Percentiles rank a stretch among this genome's conserved stretches.
phyloP scores from a whole-genome alignment of 2,888 invertebrate species.

The Pterobdella sp. region DNA sequence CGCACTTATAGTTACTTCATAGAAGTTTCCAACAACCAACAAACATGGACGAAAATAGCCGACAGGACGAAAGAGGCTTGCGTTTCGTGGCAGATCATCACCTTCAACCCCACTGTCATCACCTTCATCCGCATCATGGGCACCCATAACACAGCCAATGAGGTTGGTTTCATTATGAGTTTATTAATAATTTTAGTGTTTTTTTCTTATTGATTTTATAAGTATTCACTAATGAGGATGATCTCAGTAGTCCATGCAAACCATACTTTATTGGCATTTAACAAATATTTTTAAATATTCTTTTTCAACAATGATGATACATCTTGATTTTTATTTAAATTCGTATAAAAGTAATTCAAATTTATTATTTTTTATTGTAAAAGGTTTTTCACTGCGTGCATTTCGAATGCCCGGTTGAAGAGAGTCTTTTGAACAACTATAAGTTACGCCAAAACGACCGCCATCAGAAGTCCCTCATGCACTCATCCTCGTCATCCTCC shows the following conservation, averaged over 20 bases:
- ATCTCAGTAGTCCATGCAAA: too few species aligned
- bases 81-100: conserved; percentile 84
- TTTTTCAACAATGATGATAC: too few species aligned
- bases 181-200: too few species aligned
- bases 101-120: conserved; percentile 74
- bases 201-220: too few species aligned
- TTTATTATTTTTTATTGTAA: conserved; percentile 2
- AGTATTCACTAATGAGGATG: too few species aligned
- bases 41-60: conserved; percentile 61
- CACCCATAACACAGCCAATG: conserved; percentile 91
- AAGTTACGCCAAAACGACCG: not conserved
- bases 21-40: conserved; percentile 53
- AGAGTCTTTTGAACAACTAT: conserved; percentile 35
- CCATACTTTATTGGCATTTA: too few species aligned
- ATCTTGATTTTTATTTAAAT: not conserved
- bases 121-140: conserved; percentile 91
- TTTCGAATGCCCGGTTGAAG: conserved; percentile 75
- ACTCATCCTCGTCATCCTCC: not conserved
- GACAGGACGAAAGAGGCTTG: conserved; percentile 75
- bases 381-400: conserved; percentile 95
- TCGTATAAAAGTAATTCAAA: not conserved
- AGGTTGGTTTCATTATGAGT: conserved; percentile 67
- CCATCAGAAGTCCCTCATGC: not conserved
- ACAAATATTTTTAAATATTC: too few species aligned
- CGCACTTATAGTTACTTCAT: conserved; percentile 54